A percentile compares a stretch with the other conserved stretches of the same genome.
phyloP scores from a whole-genome alignment of 2,888 invertebrate species.

The Limnephilus rhombicus region DNA sequence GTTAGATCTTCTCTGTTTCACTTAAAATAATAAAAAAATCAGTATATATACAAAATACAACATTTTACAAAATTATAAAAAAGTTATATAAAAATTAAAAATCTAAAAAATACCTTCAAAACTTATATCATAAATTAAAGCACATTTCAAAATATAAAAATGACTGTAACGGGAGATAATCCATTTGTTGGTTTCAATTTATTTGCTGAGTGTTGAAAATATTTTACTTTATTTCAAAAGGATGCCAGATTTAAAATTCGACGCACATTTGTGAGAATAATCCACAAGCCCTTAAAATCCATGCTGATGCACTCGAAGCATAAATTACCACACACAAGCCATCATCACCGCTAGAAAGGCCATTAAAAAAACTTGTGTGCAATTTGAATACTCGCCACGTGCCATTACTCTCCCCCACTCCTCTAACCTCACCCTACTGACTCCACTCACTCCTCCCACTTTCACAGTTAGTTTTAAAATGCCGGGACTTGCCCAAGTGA shows the following conservation, averaged over 20 bases:
- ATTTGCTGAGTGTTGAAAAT: not conserved
- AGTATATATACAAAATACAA: no score
- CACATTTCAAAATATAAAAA: no score
- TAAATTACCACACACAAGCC: not conserved
- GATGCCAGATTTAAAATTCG: not conserved
- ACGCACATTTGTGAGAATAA: not conserved
- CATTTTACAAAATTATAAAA: no score
- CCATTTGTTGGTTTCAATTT: no score
- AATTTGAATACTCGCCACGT: constrained; percentile 18
- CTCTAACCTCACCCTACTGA: not conserved
- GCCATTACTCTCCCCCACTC: not conserved
- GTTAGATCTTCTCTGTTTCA: no score
- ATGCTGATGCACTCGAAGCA: not conserved
- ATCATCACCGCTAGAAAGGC: not conserved
- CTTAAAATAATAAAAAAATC: no score
- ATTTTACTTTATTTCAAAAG: not conserved
- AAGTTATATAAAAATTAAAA: no score
- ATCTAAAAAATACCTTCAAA: no score
- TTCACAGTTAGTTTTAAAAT: constrained; percentile 36
- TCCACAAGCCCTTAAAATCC: not conserved
- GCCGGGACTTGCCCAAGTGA: constrained; percentile 15
- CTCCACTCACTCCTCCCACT: constrained; percentile 4
- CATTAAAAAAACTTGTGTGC: not conserved
- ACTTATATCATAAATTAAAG: no score
- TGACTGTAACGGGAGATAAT: no score